phyloP scores from a whole-genome alignment of 2,888 invertebrate species.

The Dugesia japonica region DNA sequence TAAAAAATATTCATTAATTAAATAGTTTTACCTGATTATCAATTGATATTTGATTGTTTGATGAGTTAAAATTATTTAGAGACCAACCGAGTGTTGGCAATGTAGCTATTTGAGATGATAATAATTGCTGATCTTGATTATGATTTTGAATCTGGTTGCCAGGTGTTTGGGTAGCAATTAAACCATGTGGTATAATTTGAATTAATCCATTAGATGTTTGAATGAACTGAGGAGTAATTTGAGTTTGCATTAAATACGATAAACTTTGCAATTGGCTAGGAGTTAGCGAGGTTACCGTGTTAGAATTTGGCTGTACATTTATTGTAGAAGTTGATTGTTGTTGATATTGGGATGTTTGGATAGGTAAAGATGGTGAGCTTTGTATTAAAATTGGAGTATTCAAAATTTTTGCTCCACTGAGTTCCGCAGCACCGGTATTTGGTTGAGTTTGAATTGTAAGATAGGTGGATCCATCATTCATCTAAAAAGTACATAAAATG shows the following conservation, averaged over 20 bases:
- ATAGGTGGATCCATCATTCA: constrained; percentile 1
- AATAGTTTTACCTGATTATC: not conserved
- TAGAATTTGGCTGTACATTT: not conserved
- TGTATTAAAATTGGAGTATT: not conserved
- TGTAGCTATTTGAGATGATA: not conserved
- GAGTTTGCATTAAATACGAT: constrained; percentile 15
- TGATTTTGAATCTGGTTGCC: not conserved
- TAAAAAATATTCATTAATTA: too few species aligned
- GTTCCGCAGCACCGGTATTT: constrained; percentile 7
- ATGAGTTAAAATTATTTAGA: not conserved
- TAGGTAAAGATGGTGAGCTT: not conserved
- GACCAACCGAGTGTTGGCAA: constrained; percentile 2
- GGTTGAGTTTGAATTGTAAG: constrained; percentile 2
- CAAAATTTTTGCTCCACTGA: constrained; percentile 11
- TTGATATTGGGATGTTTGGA: not conserved
- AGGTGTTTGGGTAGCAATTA: not conserved
- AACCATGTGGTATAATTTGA: not conserved
- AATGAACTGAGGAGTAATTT: constrained; percentile 3
- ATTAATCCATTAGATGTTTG: constrained; percentile 4
- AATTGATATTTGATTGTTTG: constrained; percentile 4
- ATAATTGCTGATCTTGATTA: constrained; percentile 8
- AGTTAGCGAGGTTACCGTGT: constrained; percentile 2
- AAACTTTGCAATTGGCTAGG: not conserved
- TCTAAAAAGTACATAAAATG: not conserved
- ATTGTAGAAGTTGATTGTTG: not conserved